Conservation (phyloP, 2,797 vertebrate species). For the Galago senegalensis region DNA sequence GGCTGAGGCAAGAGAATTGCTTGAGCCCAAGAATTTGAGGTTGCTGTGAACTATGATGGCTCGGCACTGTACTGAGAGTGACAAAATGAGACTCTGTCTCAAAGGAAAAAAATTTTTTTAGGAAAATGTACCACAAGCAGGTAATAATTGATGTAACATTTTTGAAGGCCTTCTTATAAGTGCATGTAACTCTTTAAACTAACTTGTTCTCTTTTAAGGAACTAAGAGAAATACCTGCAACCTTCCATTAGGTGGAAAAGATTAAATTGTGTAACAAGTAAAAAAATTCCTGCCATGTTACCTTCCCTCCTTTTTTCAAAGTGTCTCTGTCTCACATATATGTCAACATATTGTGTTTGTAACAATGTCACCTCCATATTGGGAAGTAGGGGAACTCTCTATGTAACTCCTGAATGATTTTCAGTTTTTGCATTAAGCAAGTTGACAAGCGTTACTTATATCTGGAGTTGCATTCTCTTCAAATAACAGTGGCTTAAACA, state of each 20-base stretch:
- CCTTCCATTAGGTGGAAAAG: background rate
- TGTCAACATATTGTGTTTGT: constrained; percentile 6
- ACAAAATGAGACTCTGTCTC: no score
- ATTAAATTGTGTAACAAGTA: constrained; percentile 19
- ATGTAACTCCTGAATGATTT: constrained; percentile 41
- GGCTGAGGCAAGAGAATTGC: no score
- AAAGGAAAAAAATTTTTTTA: background rate
- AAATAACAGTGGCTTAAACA: constrained; percentile 35
- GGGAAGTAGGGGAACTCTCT: background rate
- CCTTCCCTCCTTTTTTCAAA: background rate
- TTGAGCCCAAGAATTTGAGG: no score
- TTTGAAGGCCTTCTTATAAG: constrained; percentile 57
- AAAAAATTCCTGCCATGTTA: constrained; percentile 28
- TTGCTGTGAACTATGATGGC: no score
- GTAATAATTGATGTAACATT: constrained; percentile 44
- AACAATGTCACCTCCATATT: constrained; percentile 24
- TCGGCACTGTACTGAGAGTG: no score
- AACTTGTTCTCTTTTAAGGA: constrained; percentile 48
- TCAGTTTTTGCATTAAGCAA: constrained; percentile 38
- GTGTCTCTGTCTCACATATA: background rate
- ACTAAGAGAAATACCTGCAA: constrained; percentile 9
- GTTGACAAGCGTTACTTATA: background rate
- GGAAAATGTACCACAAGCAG: background rate
- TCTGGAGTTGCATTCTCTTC: constrained; percentile 25
- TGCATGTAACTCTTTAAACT: constrained; percentile 47